Conservation (phyloP, 2,888 invertebrate species). For the Poecilobothrus nobilitatus region DNA sequence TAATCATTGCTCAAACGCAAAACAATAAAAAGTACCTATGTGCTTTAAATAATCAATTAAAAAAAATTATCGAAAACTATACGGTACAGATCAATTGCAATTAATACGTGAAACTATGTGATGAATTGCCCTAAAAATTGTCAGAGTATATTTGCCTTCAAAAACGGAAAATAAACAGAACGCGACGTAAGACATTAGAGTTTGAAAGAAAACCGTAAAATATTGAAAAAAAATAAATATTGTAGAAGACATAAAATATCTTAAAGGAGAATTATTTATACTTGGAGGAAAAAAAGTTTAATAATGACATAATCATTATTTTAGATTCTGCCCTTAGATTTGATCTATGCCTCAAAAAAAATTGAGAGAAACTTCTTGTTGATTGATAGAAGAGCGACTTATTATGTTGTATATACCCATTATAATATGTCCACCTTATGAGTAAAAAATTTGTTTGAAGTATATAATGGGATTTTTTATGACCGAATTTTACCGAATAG, state of each 20-base stretch:
- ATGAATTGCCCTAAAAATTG: not conserved
- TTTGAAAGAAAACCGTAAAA: not conserved
- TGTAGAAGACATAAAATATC: not conserved
- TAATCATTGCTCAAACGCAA: not conserved
- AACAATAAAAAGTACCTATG: not conserved
- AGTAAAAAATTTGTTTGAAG: too few relatives aligned
- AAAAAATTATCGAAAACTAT: not conserved
- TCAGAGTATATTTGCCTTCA: too few relatives aligned
- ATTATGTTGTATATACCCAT: too few relatives aligned
- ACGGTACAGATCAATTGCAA: not conserved
- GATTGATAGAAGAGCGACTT: too few relatives aligned
- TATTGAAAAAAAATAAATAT: constrained; percentile 4
- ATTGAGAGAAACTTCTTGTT: too few relatives aligned
- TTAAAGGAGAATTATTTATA: not conserved
- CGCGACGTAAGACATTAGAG: too few relatives aligned
- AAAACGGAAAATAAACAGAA: too few relatives aligned
- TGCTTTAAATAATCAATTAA: not conserved
- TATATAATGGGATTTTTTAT: too few relatives aligned
- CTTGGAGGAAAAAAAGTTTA: not conserved
- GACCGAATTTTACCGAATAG: too few relatives aligned
- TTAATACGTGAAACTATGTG: not conserved
- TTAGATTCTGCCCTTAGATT: too few relatives aligned
- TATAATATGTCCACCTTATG: too few relatives aligned
- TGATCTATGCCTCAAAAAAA: too few relatives aligned
- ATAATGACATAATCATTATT: not conserved